Base-by-base conservation (phyloP, 2,888 invertebrate genomes). In the Hemicrepidius hirtus region DNA sequence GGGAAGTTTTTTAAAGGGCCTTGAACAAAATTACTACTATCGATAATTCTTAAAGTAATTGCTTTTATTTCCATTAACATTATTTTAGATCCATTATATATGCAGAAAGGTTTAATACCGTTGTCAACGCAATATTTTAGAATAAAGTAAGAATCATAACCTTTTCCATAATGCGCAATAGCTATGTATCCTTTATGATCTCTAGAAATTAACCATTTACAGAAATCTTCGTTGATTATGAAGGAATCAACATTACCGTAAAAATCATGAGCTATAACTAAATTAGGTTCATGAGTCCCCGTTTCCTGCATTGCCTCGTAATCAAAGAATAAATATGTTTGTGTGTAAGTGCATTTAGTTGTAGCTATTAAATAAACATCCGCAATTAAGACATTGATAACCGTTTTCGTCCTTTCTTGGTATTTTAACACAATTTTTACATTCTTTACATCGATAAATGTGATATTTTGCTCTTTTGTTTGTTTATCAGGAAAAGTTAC, bases 1-100 rank as follows among this genome's bases (percentile, higher is more conserved):
- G 75, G 69, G 59, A 77, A 76, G 6, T 67, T 55, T 53, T 60
- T 67, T 63, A 77, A 68, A 63, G 78, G 67, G 41, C 62, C 65
- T 59, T 55, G 35, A 24, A 78, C 68, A 75, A 78, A 77, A 74
- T 70, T 77, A 59, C 32, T 65, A 60, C 24, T 74, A 68, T 74
- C 65, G 60, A 74, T 74, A 70, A 74, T 71, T 74, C 28, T 68
- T 57, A 74, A 67, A 64, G 71, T 65, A 70, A 74, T 59, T 60
- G 65, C 65, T 62, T 73, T 64, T 69, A 74, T 75, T 75, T 75
- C 69, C 69, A 72, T 68, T 73, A 73, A 68, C 60, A 24, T 24
- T 24, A 24, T 24, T 24, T 24, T 24, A 24, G 24, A 24, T 24
- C 24, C 24, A 24, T 24, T 24, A 24, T 24, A 24, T 24, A 24